Evolutionary conservation across 2,797 vertebrate genomes (phyloP).

Genomic region (Xyrichtys novacula): DNA sequence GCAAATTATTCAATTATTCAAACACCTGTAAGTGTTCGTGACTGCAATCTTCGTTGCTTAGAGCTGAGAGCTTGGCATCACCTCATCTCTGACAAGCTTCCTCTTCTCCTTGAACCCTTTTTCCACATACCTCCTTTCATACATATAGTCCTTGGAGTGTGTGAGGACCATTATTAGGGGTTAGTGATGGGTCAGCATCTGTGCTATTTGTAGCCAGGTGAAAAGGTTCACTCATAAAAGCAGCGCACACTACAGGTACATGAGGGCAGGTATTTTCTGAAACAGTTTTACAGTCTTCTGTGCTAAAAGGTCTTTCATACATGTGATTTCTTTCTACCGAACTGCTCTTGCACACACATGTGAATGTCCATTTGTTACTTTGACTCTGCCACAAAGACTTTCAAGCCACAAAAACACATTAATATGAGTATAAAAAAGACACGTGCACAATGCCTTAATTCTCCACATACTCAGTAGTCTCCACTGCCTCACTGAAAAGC

Average conservation of each 20-base stretch:
- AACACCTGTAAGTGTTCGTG: slow-evolving; percentile 11
- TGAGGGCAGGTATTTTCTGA: slow-evolving; percentile 39
- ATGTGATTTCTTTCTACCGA: slow-evolving; percentile 29
- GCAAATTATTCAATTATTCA: background rate
- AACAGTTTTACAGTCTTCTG: slow-evolving; percentile 57
- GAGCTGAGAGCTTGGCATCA: background rate
- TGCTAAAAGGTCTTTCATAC: slow-evolving; percentile 55
- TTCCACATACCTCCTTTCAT: background rate
- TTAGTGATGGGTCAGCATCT: slow-evolving; percentile 45
- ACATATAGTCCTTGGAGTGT: slow-evolving; percentile 18
- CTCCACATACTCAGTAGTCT: slow-evolving; percentile 70
- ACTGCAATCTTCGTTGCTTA: background rate
- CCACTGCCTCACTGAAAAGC: slow-evolving; percentile 50
- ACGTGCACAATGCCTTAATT: slow-evolving; percentile 54
- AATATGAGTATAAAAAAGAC: background rate
- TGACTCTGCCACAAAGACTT: slow-evolving; percentile 1
- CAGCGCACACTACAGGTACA: slow-evolving; percentile 55
- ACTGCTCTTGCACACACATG: slow-evolving; percentile 50
- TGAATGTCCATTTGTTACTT: slow-evolving; percentile 13
- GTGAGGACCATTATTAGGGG: slow-evolving; percentile 28
- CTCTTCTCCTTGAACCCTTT: background rate
- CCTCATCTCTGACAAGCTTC: background rate
- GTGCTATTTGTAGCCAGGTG: slow-evolving; percentile 32
- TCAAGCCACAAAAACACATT: slow-evolving; percentile 11
- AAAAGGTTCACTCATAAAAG: slow-evolving; percentile 58